Evolutionary conservation across 2,113 vertebrate species (phyloP), one percentile per base, ranked within the genome.

Genomic region (Asarcornis scutulata): DNA sequence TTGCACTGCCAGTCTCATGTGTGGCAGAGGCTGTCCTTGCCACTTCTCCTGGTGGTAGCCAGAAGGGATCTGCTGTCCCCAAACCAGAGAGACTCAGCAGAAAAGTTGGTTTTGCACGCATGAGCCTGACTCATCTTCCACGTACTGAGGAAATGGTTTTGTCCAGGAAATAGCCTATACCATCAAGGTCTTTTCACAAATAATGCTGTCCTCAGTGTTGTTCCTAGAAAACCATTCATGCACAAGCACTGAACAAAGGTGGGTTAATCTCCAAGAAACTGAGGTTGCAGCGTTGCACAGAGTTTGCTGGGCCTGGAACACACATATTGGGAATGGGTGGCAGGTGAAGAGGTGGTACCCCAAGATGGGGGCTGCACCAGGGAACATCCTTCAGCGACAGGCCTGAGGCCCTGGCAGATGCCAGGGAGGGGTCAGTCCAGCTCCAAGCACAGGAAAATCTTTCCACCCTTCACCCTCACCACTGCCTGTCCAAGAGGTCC

Each of bases 171-270:
- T 60, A 91, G 36, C 44, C 48, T 68, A 59, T 38, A 58, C 55
- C 62, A 64, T 79, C 66, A 79, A 73, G 74, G 48, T 15, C 38
- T 72, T 92, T 86, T 71, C 40, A 84, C 16, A 44, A n/a, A 83
- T 59, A 38, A 50, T 40, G 9, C 25, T 76, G 88, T 93, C 42
- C 44, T 89, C 23, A 21, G n/a, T 17, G 7, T 90, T 29, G 2
- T 93, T 95, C 95, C 72, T 85, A 95, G 88, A 88, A 93, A 90
- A 75, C 20, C 38, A 59, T 71, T 91, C 77, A 83, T 69, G 67
- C 34, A 56, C 17, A 64, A 1, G 4, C 25, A 60, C 31, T 77
- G 53, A 91, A 69, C 10, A 31, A 91, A 81, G 76, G 64, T 6
- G 26, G 46, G 26, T 86, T 93, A 63, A 68, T 64, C 31, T 67